phyloP scores from a whole-genome alignment of 2,888 invertebrate species.

The Urechis unicinctus region DNA sequence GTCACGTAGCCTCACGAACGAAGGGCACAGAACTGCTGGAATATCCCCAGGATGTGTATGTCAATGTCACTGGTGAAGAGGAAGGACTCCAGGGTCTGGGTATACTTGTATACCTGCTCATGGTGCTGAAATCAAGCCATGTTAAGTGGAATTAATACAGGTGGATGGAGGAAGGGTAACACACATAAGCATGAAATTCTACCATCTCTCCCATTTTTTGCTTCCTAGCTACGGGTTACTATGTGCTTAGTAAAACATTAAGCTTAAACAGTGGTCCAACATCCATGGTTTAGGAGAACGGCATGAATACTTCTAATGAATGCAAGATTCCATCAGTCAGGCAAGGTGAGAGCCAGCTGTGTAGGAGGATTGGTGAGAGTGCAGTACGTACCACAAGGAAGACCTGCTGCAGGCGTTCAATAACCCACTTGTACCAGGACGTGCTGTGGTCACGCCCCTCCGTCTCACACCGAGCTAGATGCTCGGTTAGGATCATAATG shows the following conservation, averaged over 20 bases:
- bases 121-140: slow-evolving; percentile 68
- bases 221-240: too few relatives aligned
- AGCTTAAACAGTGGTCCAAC: too few relatives aligned
- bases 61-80: slow-evolving; percentile 95
- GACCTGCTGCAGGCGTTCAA: slow-evolving; percentile 88
- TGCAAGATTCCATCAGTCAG: neutral
- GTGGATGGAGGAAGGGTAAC: neutral
- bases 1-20: slow-evolving; percentile 61
- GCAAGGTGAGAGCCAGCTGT: too few relatives aligned
- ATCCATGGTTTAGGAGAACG: neutral
- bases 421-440: slow-evolving; percentile 92
- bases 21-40: slow-evolving; percentile 93
- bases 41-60: slow-evolving; percentile 89
- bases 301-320: neutral
- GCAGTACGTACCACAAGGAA: slow-evolving; percentile 74
- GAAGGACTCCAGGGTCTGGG: slow-evolving; percentile 86
- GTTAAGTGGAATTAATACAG: too few relatives aligned
- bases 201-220: too few relatives aligned
- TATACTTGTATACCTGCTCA: slow-evolving; percentile 95
- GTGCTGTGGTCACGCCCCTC: slow-evolving; percentile 89
- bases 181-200: neutral
- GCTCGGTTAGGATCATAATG: slow-evolving; percentile 95
- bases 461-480: slow-evolving; percentile 86
- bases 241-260: too few relatives aligned
- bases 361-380: too few relatives aligned